Percentiles rank a stretch among this genome's conserved stretches.
These are phyloP conservation scores for Hypocryptadius cinnamomeus DNA, from an alignment of 2,113 vertebrate genomes.

Conservation along the genomic window DNA sequence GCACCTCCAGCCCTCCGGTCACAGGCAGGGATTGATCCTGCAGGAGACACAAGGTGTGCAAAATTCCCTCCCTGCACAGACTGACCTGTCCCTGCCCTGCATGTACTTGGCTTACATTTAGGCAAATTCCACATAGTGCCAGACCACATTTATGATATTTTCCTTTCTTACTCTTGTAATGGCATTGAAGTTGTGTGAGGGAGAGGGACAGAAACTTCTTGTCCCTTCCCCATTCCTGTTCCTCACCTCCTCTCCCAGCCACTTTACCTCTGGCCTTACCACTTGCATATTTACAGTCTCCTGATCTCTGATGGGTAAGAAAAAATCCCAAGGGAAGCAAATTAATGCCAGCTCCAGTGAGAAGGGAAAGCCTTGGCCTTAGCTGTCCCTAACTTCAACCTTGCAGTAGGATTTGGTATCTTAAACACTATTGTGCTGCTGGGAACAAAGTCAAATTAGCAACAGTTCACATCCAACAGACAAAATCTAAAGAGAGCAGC, in stretches of 20 bases:
- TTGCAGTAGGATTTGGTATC: not conserved
- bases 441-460: slow-evolving; percentile 40
- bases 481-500: slow-evolving; percentile 50
- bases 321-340: not conserved
- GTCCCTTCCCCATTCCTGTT: rapidly evolving
- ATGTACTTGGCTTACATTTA: not conserved
- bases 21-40: not conserved
- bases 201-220: not conserved
- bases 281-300: not conserved
- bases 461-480: slow-evolving; percentile 33
- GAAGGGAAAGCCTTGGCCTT: not conserved
- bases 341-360: not conserved
- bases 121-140: not conserved
- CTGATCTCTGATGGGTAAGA: not conserved
- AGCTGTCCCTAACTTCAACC: not conserved
- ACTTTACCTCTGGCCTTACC: not conserved
- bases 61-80: not conserved
- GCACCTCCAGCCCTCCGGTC: rapidly evolving
- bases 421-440: not conserved
- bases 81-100: not conserved
- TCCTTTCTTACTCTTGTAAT: not conserved
- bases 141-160: not conserved
- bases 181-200: not conserved
- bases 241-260: not conserved
- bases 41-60: not conserved